Base-by-base conservation (phyloP, 2,888 invertebrate species). In the Eudasyphora cyanicolor region DNA sequence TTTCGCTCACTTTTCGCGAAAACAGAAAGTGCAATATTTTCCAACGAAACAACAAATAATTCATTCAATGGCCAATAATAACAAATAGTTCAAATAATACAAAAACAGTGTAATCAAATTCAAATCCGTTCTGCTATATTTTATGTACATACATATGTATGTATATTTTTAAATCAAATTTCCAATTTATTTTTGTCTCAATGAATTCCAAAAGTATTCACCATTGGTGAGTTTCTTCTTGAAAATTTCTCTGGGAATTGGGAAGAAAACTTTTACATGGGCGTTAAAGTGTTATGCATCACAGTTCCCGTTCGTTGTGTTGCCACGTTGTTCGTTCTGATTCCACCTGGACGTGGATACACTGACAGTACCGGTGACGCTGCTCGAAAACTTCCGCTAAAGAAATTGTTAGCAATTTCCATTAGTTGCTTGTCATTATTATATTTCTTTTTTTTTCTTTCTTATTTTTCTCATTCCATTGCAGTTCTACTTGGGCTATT, bases 321-420 rank as follows among this genome's bases (percentile, higher is more conserved):
- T 42, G 67, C 24, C 14, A 35, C n/a, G 24, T 71, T 38, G 76
- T 38, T n/a, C 75, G 81, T 42, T 64, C 1, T 62, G 14, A 17
- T 49, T 24, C 21, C 4, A 29, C n/a, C 0, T 14, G 27, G 10
- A 57, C 10, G 35, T 57, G n/a, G 64, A 27, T 12, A 21, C 2
- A 35, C 57, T 54, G 54, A 21, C 42, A 10, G 49, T 29, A 76
- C 24, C 51, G 70, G 49, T 17, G 42, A 49, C 70, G 7, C 10
- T 73, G 14, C 60, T 71, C 60, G 57, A 71, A 83, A 83, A 83
- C 54, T 83, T 83, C 64, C 49, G 77, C 81, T 38, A 80, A 81
- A 78, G 78, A 81, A 84, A 84, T 80, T 83, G 80, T 71, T 71
- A 49, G 83, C 80, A 78, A 84, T 84, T 84, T 84, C 78, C 83